Evolutionary conservation across 2,797 vertebrate species (phyloP).

Genomic region (Tragelaphus eurycerus): DNA sequence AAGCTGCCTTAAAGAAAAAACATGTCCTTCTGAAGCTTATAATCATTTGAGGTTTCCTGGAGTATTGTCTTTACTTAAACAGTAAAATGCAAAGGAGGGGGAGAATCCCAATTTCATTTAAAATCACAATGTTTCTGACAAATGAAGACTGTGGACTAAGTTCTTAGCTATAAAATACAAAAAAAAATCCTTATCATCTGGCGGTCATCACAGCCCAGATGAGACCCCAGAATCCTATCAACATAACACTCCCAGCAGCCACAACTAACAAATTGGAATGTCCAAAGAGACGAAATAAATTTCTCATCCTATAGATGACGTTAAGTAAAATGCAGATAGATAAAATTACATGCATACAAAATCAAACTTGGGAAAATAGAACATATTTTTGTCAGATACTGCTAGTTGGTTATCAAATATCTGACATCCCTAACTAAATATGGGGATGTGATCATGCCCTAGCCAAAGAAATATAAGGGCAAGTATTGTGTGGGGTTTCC

Average conservation of each 20-base stretch:
- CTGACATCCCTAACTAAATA: background rate
- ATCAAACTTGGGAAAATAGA: background rate
- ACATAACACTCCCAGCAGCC: background rate
- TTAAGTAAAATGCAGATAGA: background rate
- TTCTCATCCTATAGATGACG: background rate
- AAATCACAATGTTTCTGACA: background rate
- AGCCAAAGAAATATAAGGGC: background rate
- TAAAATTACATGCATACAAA: background rate
- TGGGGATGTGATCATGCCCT: background rate
- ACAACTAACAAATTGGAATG: background rate
- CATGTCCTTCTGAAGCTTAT: background rate
- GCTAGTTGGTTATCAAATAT: background rate
- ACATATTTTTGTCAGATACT: background rate
- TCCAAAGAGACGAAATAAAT: background rate
- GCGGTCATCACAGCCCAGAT: background rate
- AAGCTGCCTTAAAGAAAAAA: background rate
- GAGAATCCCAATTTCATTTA: background rate
- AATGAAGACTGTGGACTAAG: background rate
- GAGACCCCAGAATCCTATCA: background rate
- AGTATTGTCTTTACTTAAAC: background rate
- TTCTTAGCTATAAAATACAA: background rate
- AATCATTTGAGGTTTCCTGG: background rate
- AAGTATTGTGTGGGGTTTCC: background rate
- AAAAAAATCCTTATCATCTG: background rate
- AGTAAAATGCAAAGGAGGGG: background rate